These are phyloP conservation scores for Dinocampus coccinellae DNA, from an alignment of 2,888 invertebrate species.

Conservation along the genomic window DNA sequence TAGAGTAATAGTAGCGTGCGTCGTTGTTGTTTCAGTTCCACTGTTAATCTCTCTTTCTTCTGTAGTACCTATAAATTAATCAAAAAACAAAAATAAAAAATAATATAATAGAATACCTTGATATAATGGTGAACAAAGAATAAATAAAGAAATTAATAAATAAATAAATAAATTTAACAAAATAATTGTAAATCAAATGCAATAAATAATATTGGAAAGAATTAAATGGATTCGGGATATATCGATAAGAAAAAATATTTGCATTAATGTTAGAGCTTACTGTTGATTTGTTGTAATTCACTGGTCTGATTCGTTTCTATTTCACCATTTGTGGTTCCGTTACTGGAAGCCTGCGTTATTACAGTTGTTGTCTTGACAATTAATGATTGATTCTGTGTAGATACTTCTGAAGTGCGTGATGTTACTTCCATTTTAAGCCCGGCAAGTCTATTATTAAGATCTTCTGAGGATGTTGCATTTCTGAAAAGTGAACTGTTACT, in stretches of 20 bases:
- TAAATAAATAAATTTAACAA: slow-evolving; percentile 31
- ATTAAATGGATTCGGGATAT: slow-evolving; percentile 32
- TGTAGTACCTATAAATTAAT: slow-evolving; percentile 63
- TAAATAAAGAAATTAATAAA: slow-evolving; percentile 24
- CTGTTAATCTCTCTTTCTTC: slow-evolving; percentile 67
- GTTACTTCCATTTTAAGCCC: slow-evolving; percentile 68
- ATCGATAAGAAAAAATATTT: slow-evolving; percentile 1
- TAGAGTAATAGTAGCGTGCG: slow-evolving; percentile 67
- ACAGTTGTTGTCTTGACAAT: slow-evolving; percentile 66
- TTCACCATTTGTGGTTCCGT: slow-evolving; percentile 65
- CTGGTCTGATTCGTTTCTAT: slow-evolving; percentile 62
- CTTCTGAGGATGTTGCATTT: slow-evolving; percentile 66
- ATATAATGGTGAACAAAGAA: slow-evolving; percentile 36
- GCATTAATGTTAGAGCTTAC: slow-evolving; percentile 55
- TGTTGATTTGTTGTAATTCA: slow-evolving; percentile 65
- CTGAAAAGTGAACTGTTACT: slow-evolving; percentile 69
- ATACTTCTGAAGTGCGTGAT: slow-evolving; percentile 65
- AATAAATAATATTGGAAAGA: slow-evolving; percentile 43
- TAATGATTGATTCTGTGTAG: slow-evolving; percentile 65
- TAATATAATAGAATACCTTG: too few relatives aligned
- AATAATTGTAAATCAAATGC: too few relatives aligned
- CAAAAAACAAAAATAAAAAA: slow-evolving; percentile 40
- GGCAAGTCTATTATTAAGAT: slow-evolving; percentile 64
- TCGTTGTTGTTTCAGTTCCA: slow-evolving; percentile 67
- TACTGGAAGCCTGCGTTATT: slow-evolving; percentile 62